These are phyloP conservation scores for Cariama cristata DNA, from an alignment of 2,113 vertebrate species.

Conservation along the genomic window DNA sequence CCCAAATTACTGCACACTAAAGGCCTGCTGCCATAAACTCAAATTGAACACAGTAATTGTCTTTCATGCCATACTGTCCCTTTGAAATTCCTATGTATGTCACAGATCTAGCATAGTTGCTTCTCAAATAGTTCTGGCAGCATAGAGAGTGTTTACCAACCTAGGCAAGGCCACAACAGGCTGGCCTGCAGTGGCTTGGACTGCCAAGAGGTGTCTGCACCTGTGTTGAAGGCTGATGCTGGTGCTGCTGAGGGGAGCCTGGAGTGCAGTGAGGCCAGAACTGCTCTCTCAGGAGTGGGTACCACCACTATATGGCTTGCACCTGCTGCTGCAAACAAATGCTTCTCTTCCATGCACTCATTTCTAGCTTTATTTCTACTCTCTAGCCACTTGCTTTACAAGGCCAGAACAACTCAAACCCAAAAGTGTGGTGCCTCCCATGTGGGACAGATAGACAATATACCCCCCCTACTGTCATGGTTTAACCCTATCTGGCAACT, in stretches of 20 bases:
- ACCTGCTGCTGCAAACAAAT: neutral
- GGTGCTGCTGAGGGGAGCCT: neutral
- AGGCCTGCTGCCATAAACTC: neutral
- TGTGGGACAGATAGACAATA: neutral
- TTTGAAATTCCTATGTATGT: neutral
- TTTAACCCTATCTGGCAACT: too few species aligned
- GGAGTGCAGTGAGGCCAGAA: neutral
- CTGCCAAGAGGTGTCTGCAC: accelerated
- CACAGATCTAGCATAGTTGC: neutral
- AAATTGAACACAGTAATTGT: neutral
- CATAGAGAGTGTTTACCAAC: neutral
- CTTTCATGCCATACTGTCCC: neutral
- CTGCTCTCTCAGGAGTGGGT: neutral
- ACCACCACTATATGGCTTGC: neutral
- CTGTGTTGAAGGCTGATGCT: neutral
- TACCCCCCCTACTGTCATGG: neutral
- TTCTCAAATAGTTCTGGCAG: neutral
- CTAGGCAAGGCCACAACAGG: neutral
- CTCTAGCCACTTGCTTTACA: neutral
- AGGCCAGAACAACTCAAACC: neutral
- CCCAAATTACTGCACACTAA: neutral
- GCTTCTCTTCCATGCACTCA: accelerated
- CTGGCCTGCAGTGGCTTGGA: neutral
- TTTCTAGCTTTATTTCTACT: neutral
- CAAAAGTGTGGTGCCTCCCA: accelerated